phyloP scores from a whole-genome alignment of 2,888 invertebrate species.

The Drosophila mimica region DNA sequence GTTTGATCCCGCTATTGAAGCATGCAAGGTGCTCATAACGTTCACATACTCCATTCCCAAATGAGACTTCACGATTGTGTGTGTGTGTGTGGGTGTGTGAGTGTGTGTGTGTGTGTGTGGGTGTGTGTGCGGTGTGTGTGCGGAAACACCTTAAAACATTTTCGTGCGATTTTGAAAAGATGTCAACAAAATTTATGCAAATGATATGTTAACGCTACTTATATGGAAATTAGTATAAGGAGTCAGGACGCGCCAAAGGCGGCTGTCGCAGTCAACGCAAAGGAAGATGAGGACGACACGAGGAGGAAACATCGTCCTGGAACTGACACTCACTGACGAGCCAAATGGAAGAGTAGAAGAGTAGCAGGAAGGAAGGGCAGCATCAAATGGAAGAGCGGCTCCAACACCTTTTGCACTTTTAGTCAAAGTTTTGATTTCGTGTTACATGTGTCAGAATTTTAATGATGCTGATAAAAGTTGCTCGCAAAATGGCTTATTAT shows the following conservation, averaged over 20 bases:
- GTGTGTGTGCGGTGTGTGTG: slow-evolving; percentile 43
- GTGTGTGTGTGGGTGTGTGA: slow-evolving; percentile 35
- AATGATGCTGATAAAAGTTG: slow-evolving; percentile 81
- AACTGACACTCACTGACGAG: slow-evolving; percentile 33
- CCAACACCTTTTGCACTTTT: slow-evolving; percentile 79
- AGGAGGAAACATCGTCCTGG: slow-evolving; percentile 27
- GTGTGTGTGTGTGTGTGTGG: slow-evolving; percentile 25
- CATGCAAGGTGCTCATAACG: slow-evolving; percentile 21
- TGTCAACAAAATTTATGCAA: slow-evolving; percentile 83
- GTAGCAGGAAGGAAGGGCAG: background rate
- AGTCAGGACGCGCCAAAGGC: slow-evolving; percentile 80
- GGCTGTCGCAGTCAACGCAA: slow-evolving; percentile 25
- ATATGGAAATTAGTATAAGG: slow-evolving; percentile 82
- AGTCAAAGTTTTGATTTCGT: slow-evolving; percentile 81
- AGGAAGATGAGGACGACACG: slow-evolving; percentile 14
- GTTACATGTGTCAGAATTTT: slow-evolving; percentile 81
- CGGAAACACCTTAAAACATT: slow-evolving; percentile 81
- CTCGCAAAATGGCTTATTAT: slow-evolving; percentile 76
- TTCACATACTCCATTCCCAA: background rate
- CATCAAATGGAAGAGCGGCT: slow-evolving; percentile 19
- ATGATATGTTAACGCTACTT: slow-evolving; percentile 83
- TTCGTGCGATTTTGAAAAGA: slow-evolving; percentile 83
- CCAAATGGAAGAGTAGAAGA: background rate
- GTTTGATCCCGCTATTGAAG: slow-evolving; percentile 35
- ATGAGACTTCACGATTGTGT: slow-evolving; percentile 30